These are phyloP conservation scores for Drosophila erecta DNA, from an alignment of 1,140 invertebrate species.

Conservation along the genomic window DNA sequence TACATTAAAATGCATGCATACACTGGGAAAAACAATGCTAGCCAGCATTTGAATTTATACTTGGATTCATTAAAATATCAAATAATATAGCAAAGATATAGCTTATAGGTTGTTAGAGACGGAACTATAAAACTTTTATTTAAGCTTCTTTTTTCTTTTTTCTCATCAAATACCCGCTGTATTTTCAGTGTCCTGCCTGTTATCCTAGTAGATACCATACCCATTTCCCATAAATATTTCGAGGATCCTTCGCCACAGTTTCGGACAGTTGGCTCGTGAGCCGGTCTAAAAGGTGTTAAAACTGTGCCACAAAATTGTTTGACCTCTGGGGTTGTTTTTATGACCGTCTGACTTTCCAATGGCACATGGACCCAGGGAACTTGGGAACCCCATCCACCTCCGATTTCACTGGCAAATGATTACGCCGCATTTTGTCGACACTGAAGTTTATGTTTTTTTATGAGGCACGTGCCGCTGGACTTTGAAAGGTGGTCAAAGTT, in stretches of 20 bases:
- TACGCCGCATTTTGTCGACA: constrained; percentile 79
- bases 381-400: neutral
- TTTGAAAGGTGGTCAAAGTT: constrained; percentile 55
- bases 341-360: constrained; percentile 24
- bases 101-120: too few relatives aligned
- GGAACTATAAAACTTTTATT: too few relatives aligned
- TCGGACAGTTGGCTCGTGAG: constrained; percentile 58
- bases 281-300: constrained; percentile 74
- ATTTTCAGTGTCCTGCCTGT: neutral
- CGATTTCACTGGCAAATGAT: constrained; percentile 57
- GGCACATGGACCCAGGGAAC: constrained; percentile 22
- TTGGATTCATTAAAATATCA: too few relatives aligned
- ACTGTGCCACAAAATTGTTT: constrained; percentile 77
- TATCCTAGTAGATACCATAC: constrained; percentile 6
- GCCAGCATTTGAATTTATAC: too few relatives aligned
- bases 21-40: constrained; percentile 3
- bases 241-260: constrained; percentile 33
- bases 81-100: too few relatives aligned
- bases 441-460: constrained; percentile 80
- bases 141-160: too few relatives aligned
- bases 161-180: too few relatives aligned
- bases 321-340: constrained; percentile 67
- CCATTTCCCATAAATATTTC: constrained; percentile 66
- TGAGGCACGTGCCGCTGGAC: constrained; percentile 64
- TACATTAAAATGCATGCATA: constrained; percentile 68